These are phyloP conservation scores for Dunckerocampus dactyliophorus DNA, from an alignment of 2,113 vertebrate species.

Conservation along the genomic window DNA sequence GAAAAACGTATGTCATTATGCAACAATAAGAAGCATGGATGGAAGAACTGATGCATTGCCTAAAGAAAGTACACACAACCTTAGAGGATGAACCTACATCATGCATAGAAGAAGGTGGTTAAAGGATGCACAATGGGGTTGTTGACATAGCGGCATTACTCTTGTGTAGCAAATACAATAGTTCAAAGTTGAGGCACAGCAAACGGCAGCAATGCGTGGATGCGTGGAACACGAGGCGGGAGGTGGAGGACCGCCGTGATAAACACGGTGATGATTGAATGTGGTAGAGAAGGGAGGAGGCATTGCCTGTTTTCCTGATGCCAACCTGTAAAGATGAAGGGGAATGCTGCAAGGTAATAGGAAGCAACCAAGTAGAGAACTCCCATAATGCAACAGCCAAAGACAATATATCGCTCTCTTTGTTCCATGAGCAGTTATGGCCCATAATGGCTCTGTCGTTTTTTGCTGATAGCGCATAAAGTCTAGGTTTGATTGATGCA, in stretches of 20 bases:
- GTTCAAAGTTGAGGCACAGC: slow-evolving; percentile 8
- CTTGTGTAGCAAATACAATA: slow-evolving; percentile 29
- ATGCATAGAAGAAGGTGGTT: too few relatives aligned
- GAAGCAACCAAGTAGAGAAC: slow-evolving; percentile 38
- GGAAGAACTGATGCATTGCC: too few relatives aligned
- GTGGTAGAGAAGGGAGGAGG: slow-evolving; percentile 56
- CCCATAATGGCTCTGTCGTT: slow-evolving; percentile 56
- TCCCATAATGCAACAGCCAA: slow-evolving; percentile 20
- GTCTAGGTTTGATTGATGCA: slow-evolving; percentile 7
- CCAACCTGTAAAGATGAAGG: slow-evolving; percentile 53
- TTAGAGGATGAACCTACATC: too few relatives aligned
- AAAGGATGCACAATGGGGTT: too few relatives aligned
- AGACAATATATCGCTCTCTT: slow-evolving; percentile 37
- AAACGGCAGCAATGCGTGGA: neutral
- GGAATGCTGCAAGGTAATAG: slow-evolving; percentile 40
- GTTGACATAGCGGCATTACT: too few relatives aligned
- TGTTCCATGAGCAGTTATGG: slow-evolving; percentile 56
- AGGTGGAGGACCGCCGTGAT: slow-evolving; percentile 44
- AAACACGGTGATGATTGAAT: slow-evolving; percentile 54
- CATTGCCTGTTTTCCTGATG: slow-evolving; percentile 55
- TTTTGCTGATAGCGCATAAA: slow-evolving; percentile 65
- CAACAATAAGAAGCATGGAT: too few relatives aligned
- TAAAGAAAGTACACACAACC: too few relatives aligned
- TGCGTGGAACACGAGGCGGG: slow-evolving; percentile 19
- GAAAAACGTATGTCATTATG: too few relatives aligned